Evolutionary conservation across 2,888 invertebrate genomes (phyloP), one percentile per base, ranked within the genome.

Genomic region (Cephus sareptanus): DNA sequence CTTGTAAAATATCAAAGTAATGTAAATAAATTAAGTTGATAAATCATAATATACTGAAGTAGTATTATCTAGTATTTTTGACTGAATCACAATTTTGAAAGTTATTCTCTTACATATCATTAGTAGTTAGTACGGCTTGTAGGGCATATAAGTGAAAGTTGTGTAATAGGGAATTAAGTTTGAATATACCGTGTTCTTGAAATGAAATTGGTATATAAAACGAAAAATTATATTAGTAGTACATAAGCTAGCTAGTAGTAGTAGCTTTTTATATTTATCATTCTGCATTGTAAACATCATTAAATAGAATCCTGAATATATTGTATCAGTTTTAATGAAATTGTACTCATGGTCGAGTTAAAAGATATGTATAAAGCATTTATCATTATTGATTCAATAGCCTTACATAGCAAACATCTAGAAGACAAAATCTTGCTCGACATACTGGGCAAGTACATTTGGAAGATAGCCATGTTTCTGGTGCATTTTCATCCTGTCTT

Each of bases 361-460:
- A 23, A 56, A 23, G 9, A 23, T 23, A 56, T 56, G 9, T 9
- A 56, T 23, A 56, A 56, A 56, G 56, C 23, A 56, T 56, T 56
- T 56, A 23, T 71, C 31, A 37, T 79, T 69, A 70, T 33, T 74
- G 69, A 69, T 30, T 68, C 35, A 76, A 37, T 30, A 68, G 33
- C 33, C 37, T 73, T 73, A 79, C 73, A 9, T 69, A 94, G 85
- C 95, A 94, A 34, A 98, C 96, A 93, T 98, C 98, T 33, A 96
- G 93, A 84, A 98, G 92, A 90, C 98, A 98, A 93, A 98, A 98
- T 75, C 92, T 93, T 56, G 96, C 95, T 84, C 98, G 93, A 89
- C 98, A 98, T 87, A 97, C 95, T 11, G 98, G 98, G 91, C 98
- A 98, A 1, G 97, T 95, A 90, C 97, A 96, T 90, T 96, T 96